These are phyloP conservation scores for Vanessa tameamea DNA, from an alignment of 1,140 invertebrate genomes.

Conservation along the genomic window DNA sequence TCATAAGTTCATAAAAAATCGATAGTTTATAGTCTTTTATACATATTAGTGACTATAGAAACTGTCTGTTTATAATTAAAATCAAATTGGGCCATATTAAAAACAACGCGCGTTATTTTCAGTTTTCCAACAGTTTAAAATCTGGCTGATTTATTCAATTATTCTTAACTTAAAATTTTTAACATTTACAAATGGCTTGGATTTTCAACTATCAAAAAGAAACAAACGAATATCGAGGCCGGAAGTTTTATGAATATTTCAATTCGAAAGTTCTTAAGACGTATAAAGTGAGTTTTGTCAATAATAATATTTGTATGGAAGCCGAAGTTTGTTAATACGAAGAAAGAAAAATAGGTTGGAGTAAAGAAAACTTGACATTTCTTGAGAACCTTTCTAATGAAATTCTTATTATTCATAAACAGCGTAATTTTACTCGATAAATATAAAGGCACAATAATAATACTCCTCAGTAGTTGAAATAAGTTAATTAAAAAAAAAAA, in stretches of 20 bases:
- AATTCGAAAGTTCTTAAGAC: constrained; percentile 16
- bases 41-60: no score
- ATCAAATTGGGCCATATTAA: no score
- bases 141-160: no score
- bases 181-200: neutral
- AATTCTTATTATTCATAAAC: neutral
- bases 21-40: no score
- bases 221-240: constrained; percentile 10
- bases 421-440: no score
- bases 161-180: neutral
- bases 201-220: constrained; percentile 12
- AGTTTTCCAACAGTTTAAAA: no score
- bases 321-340: constrained; percentile 16
- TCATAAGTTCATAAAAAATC: no score
- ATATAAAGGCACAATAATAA: no score
- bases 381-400: neutral
- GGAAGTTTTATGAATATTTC: constrained; percentile 28
- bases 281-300: constrained; percentile 20
- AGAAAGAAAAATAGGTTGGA: neutral
- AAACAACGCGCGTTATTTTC: no score
- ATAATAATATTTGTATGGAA: constrained; percentile 21
- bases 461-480: no score
- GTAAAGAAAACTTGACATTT: neutral
- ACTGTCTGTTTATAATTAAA: no score
- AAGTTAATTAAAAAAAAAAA: no score